Conservation (phyloP, 2,888 invertebrate genomes). For the Marasmarcha lunaedactyla region DNA sequence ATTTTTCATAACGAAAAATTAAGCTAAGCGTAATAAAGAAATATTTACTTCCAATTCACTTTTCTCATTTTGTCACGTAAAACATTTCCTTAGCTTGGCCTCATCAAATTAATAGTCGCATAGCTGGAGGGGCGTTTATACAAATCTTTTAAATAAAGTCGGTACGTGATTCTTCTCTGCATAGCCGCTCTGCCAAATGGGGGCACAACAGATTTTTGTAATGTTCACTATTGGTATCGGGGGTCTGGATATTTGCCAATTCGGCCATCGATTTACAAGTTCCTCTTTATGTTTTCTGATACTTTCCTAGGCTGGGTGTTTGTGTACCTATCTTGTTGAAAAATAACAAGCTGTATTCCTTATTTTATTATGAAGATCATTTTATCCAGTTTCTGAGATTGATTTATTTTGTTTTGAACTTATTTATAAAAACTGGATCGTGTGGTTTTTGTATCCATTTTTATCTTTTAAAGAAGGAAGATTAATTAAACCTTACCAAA, state of each 20-base stretch:
- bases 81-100: constrained; percentile 25
- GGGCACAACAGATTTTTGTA: constrained; percentile 66
- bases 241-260: constrained; percentile 56
- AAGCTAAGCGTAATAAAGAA: too few species aligned
- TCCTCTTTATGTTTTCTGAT: constrained; percentile 48
- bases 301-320: constrained; percentile 21
- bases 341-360: too few species aligned
- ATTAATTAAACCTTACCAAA: too few species aligned
- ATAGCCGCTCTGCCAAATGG: constrained; percentile 50
- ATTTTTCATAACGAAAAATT: too few species aligned
- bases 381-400: too few species aligned
- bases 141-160: constrained; percentile 58
- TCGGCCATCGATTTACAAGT: constrained; percentile 65
- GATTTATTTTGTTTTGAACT: too few species aligned
- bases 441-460: too few species aligned
- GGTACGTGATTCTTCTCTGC: constrained; percentile 43
- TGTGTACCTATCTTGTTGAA: too few species aligned
- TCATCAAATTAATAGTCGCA: constrained; percentile 49
- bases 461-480: too few species aligned
- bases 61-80: constrained; percentile 2
- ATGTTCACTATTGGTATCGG: constrained; percentile 61
- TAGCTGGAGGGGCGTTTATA: constrained; percentile 38
- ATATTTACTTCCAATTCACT: too few species aligned
- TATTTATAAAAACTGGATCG: too few species aligned
- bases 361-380: too few species aligned